phyloP scores from a whole-genome alignment of 1,140 invertebrate species.

The Phymorhynchus buccinoides region DNA sequence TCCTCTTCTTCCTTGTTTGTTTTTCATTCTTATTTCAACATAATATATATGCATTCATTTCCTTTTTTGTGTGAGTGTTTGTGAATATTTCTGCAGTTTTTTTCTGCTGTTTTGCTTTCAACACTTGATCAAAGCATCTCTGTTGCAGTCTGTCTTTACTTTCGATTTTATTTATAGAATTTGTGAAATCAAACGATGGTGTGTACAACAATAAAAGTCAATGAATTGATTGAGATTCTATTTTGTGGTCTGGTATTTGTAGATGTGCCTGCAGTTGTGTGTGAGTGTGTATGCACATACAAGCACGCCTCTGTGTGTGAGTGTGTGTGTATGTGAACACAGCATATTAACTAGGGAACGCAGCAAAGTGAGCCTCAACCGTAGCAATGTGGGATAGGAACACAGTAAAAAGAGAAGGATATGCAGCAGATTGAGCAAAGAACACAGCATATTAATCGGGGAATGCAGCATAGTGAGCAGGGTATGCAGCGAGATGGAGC shows the following conservation, averaged over 20 bases:
- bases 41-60: not conserved
- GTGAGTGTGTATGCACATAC: not conserved
- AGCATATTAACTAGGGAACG: too few species aligned
- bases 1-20: not conserved
- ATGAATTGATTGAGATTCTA: not conserved
- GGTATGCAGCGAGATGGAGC: too few species aligned
- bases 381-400: too few species aligned
- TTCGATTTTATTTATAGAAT: not conserved
- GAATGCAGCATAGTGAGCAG: too few species aligned
- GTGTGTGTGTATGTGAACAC: too few species aligned
- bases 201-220: slow-evolving; percentile 4
- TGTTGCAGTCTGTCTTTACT: not conserved
- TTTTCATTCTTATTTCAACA: not conserved
- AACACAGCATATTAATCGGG: too few species aligned
- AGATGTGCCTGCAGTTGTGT: not conserved
- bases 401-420: too few species aligned
- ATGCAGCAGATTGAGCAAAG: too few species aligned
- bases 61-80: not conserved
- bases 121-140: not conserved
- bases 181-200: not conserved
- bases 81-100: not conserved
- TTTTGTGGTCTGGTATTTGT: not conserved
- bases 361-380: too few species aligned
- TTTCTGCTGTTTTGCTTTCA: not conserved
- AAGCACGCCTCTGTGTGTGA: too few species aligned